Evolutionary conservation across 2,113 vertebrate species (phyloP).

Genomic region (Podarcis raffonei): DNA sequence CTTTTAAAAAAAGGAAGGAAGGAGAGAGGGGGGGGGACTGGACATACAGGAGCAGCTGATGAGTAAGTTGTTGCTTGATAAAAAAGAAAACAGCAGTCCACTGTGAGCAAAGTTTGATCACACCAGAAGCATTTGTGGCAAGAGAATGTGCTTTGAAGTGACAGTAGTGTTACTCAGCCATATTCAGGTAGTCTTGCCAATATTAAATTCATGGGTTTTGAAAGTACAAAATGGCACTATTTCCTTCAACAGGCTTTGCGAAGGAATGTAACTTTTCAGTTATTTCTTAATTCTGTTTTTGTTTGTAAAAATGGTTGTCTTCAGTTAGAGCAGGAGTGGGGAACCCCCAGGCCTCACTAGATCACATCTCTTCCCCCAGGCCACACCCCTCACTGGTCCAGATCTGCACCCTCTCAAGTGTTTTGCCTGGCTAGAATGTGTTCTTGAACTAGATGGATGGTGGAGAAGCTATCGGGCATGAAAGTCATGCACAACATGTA

Average conservation of each 20-base stretch:
- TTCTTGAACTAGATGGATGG: too few relatives aligned
- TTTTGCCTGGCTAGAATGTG: too few relatives aligned
- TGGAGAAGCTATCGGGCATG: too few relatives aligned
- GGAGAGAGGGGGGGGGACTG: neutral
- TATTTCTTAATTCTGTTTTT: neutral
- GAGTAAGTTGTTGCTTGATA: too few relatives aligned
- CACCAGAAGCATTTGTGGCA: neutral
- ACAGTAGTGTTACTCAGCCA: neutral
- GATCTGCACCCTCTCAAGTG: too few relatives aligned
- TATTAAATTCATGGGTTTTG: too few relatives aligned
- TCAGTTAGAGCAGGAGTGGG: neutral
- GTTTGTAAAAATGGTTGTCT: neutral
- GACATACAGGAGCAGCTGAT: too few relatives aligned
- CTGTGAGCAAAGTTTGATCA: too few relatives aligned
- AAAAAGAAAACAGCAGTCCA: too few relatives aligned
- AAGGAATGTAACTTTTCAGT: neutral
- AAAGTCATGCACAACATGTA: neutral
- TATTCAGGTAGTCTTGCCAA: neutral
- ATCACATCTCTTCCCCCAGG: too few relatives aligned
- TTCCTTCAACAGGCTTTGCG: neutral
- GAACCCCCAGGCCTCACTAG: too few relatives aligned
- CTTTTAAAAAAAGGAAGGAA: neutral
- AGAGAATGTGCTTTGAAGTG: neutral
- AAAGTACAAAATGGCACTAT: neutral
- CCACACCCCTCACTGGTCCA: too few relatives aligned